Evolutionary conservation across 35 echinoderm and acorn worm species (phyloP).

Genomic region (Ophioderma brevispina): DNA sequence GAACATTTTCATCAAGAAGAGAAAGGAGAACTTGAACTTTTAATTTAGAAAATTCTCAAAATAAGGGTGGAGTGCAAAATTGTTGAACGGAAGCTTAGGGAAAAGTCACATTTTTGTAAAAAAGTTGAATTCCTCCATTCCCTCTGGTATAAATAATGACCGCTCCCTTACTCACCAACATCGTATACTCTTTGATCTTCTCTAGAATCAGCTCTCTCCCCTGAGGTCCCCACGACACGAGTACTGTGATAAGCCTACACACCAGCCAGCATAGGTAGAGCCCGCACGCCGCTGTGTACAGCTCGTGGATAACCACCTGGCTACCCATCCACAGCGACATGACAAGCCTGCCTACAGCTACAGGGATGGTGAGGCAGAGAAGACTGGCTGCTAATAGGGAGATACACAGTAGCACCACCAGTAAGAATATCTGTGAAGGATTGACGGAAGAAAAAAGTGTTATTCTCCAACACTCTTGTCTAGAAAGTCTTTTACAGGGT

Average conservation of each 20-base stretch:
- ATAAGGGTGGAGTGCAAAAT: too few species aligned
- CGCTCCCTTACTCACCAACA: constrained; percentile 88
- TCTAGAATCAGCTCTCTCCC: constrained; percentile 62
- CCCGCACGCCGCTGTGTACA: constrained; percentile 94
- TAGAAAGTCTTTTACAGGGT: background rate
- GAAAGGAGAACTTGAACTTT: too few species aligned
- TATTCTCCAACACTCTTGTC: background rate
- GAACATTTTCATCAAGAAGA: too few species aligned
- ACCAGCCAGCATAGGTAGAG: constrained; percentile 94
- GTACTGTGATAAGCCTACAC: constrained; percentile 56
- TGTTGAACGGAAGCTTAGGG: too few species aligned
- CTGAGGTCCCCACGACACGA: constrained; percentile 82
- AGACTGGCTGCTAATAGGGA: constrained; percentile 80
- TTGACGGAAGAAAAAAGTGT: constrained; percentile 8
- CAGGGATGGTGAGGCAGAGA: constrained; percentile 87
- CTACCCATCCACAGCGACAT: constrained; percentile 82
- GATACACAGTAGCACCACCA: constrained; percentile 75
- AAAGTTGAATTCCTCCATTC: too few species aligned
- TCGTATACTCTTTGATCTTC: constrained; percentile 77
- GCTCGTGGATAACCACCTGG: constrained; percentile 79
- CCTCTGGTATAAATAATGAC: too few species aligned
- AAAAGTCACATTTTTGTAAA: background rate
- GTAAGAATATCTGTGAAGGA: constrained; percentile 68
- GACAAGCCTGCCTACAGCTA: constrained; percentile 74
- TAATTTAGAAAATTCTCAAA: too few species aligned